Base-by-base conservation (phyloP, 2,888 invertebrate species). In the Cyrtodaria siliqua region DNA sequence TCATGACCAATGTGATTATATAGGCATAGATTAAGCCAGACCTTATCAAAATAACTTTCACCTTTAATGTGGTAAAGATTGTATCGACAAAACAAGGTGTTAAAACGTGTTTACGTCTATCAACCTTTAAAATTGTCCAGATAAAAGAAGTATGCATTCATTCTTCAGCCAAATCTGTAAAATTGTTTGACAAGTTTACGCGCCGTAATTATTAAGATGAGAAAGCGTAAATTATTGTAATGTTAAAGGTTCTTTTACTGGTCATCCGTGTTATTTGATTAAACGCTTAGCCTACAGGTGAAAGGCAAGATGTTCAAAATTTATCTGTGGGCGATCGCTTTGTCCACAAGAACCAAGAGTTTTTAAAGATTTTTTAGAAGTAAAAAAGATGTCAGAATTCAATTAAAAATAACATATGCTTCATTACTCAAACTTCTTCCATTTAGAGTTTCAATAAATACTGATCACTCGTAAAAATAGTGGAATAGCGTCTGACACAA, bases 61-160 rank as follows among this genome's bases (percentile, higher is more conserved):
- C 61, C 61, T 69, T 69, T 69, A 50, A 69, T 69, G 68, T 69
- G 68, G 68, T 60, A 16, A 18, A 26, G 18, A 18, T 52, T 53
- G 40, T 42, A 53, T 53, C n/a, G n/a, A 40, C n/a, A 3, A 52
- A 1, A 63, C 53, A 53, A 52, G 29, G 63, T 63, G 63, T 63
- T 53, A 63, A 63, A 63, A 53, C 52, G 8, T 38, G 53, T 63
- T 63, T 63, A 50, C 53, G 12, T 27, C 52, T 42, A 16, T 18
- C 24, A n/a, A 26, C 60, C 44, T 60, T 60, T 18, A 29, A 42
- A 42, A 23, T 26, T 27, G 47, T 27, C 42, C 47, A 47, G 60
- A 60, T 60, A 47, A 60, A 60, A 60, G 60, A 29, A 24, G 16
- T 1, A n/a, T 18, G 3, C 16, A 9, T 2, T 26, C 16, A n/a